Conservation (phyloP, 2,888 invertebrate genomes). For the Eucriotettix oculatus region DNA sequence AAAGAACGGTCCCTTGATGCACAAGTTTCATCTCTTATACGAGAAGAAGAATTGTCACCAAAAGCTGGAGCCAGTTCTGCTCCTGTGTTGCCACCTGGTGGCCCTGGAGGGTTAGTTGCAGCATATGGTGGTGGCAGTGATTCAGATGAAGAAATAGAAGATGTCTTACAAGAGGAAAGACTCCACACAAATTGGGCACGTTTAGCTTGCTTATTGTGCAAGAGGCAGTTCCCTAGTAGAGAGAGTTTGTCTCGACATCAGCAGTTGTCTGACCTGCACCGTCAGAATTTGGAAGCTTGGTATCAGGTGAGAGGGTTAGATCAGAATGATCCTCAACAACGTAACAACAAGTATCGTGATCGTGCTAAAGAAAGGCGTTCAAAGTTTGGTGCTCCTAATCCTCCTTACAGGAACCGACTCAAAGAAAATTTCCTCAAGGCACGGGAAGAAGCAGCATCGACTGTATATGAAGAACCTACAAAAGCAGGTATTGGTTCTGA, state of each 20-base stretch:
- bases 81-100: neutral
- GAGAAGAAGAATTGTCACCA: neutral
- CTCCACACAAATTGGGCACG: constrained; percentile 64
- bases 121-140: constrained; percentile 61
- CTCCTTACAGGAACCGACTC: constrained; percentile 52
- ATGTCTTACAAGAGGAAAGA: constrained; percentile 31
- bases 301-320: constrained; percentile 28
- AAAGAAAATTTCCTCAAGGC: constrained; percentile 55
- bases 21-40: neutral
- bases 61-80: neutral
- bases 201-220: constrained; percentile 85
- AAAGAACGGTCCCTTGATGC: constrained; percentile 25
- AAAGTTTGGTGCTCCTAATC: constrained; percentile 81
- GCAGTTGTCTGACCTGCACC: constrained; percentile 85
- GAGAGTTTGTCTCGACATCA: constrained; percentile 84
- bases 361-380: constrained; percentile 88
- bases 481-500: constrained; percentile 61
- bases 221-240: constrained; percentile 78
- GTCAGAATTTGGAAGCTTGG: constrained; percentile 56
- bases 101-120: constrained; percentile 43
- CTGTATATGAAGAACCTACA: constrained; percentile 34
- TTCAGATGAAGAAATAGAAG: constrained; percentile 54
- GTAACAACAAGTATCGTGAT: constrained; percentile 58
- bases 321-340: constrained; percentile 28
- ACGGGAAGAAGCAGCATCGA: constrained; percentile 23